Evolutionary conservation across 2,113 vertebrate species (phyloP), one percentile per base, ranked within the genome.

Genomic region (Scomber japonicus): DNA sequence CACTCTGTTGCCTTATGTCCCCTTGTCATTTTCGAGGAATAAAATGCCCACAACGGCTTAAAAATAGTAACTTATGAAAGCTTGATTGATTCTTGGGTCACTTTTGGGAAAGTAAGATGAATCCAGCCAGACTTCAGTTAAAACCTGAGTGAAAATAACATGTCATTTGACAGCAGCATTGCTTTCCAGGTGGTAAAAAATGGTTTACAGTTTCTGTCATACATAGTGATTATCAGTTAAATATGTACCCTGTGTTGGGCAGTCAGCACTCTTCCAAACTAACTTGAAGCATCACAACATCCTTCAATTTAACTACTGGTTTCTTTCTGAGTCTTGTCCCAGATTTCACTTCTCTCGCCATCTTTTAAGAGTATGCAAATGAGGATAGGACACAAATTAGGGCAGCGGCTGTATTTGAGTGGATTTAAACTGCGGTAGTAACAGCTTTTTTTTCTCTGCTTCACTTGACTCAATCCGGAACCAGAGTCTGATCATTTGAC

Each of bases 341-440:
- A 83, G 78, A 82, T 85, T 80, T 61, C 27, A 65, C 73, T 81
- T 40, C 68, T 67, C 50, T 76, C 46, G 4, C 68, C 63, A 19
- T 68, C 45, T 31, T 79, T 75, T 54, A n/a, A 64, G 54, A 30
- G 61, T 72, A 71, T 74, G 74, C 80, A 89, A 84, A 86, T 73
- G 55, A 88, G 62, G 19, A 55, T 27, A n/a, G 51, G 67, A 61
- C 50, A 59, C 61, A 83, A 84, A 88, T 81, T 70, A 71, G 63
- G 71, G 14, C 76, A 78, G 70, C 49, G 15, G 49, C 60, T 78
- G 63, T 60, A 62, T 49, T 56, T 48, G 35, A 78, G 54, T 65
- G 56, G 45, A 66, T 80, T 61, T 49, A 75, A 27, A 76, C 56
- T 27, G n/a, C 61, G 31, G 55, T 67, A 62, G 55, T 70, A 48